Evolutionary conservation across 92 coral and sea anemone species (phyloP).

Genomic region (Anthopleura xanthogrammica): DNA sequence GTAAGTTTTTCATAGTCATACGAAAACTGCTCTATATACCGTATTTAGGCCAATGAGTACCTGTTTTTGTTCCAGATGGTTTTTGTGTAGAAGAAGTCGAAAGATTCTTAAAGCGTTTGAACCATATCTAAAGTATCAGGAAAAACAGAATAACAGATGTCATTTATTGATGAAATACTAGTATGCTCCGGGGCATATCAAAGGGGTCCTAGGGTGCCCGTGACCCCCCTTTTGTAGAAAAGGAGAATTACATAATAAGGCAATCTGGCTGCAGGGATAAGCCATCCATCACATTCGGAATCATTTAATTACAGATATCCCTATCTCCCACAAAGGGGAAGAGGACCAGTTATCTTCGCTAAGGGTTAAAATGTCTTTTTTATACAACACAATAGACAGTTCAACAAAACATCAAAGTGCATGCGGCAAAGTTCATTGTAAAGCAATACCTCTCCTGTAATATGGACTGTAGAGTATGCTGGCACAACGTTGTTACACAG

Average conservation of each 20-base stretch:
- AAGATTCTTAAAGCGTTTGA: constrained; percentile 89
- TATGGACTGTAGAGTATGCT: constrained; percentile 75
- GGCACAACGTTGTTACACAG: constrained; percentile 65
- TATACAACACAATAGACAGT: no score
- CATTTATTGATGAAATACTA: neutral
- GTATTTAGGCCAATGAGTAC: constrained; percentile 23
- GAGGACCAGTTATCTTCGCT: no score
- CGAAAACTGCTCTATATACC: neutral
- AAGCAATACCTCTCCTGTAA: constrained; percentile 82
- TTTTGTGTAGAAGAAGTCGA: constrained; percentile 67
- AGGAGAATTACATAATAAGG: no score
- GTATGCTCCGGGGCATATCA: neutral
- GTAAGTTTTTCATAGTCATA: no score
- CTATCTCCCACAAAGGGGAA: no score
- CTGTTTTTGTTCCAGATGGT: constrained; percentile 96
- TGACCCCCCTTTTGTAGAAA: no score
- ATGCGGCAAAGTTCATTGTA: neutral
- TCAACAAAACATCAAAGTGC: no score
- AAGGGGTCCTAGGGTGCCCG: no score
- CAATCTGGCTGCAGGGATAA: no score
- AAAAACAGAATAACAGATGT: neutral
- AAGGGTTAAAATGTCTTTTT: no score
- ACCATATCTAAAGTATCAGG: constrained; percentile 58
- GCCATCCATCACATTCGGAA: no score
- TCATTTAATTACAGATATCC: no score